Conservation (phyloP, 2,888 invertebrate species). For the Rhyacophila evoluta region DNA sequence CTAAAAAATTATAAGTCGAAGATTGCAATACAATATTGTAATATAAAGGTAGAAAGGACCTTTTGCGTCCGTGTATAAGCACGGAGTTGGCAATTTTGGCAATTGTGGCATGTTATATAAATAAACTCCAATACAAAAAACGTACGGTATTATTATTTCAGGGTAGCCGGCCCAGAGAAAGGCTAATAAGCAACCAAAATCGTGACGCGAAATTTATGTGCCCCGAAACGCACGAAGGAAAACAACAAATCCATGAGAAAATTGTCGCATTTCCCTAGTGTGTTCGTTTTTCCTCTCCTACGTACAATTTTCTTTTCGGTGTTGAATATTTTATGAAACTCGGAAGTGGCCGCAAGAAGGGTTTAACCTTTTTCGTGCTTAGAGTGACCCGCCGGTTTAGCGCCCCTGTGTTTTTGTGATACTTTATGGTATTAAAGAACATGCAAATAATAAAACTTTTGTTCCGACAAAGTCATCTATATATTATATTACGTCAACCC, state of each 20-base stretch:
- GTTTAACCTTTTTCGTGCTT: background rate
- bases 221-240: background rate
- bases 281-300: background rate
- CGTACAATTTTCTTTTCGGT: background rate
- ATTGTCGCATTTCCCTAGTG: conserved; percentile 12
- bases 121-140: background rate
- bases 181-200: background rate
- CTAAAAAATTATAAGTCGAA: no score
- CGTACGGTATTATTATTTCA: background rate
- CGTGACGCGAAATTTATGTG: background rate
- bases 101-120: background rate
- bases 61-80: no score
- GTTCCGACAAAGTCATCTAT: no score
- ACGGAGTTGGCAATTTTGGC: no score
- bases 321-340: conserved; percentile 7
- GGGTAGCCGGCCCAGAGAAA: background rate
- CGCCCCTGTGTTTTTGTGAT: background rate
- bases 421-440: background rate
- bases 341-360: background rate
- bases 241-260: conserved; percentile 21
- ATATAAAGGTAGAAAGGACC: no score
- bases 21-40: no score
- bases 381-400: background rate
- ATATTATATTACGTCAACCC: no score
- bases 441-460: background rate